Evolutionary conservation across 2,888 invertebrate species (phyloP), one percentile per base, ranked within the genome.

Genomic region (Callyntrura guangdongensis): DNA sequence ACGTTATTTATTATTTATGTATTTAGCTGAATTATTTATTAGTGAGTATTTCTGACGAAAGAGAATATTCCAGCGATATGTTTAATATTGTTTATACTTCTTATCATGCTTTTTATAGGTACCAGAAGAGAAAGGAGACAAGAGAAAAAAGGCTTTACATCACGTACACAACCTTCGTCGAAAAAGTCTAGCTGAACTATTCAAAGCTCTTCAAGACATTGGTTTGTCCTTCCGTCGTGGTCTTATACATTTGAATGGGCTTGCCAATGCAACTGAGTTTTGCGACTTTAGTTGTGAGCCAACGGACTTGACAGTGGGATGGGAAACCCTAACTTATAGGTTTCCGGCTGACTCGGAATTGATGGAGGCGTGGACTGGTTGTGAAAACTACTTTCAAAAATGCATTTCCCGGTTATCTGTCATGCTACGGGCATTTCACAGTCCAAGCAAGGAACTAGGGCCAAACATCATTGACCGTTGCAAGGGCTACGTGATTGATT

Each of bases 171-270:
- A 97, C 94, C 97, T 97, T 94, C 99, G 98, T 95, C 97, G 97
- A 47, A 97, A 98, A 95, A 97, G 97, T 0, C 95, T 99, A 0
- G 96, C 98, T 0, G 98, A 98, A 95, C 95, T 99, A 69, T 99
- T 99, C 95, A 98, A 97, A 94, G 96, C 96, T 27, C 95, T 99
- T 0, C 95, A 96, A 0, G 64, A 82, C 12, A 96, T 97, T 92
- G 98, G 98, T 0, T 95, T 99, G 0, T 98, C 97, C 67, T 98
- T 97, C 94, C 96, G 97, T 91, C 96, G 97, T 0, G 99, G 99
- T 0, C 95, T 97, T 8, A 94, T 94, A 11, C 91, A 93, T 61
- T 93, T 94, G 49, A 92, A 94, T 17, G 91, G 92, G 77, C 92
- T 94, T 74, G 92, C 94, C 22, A 90, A 94, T 22, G 93, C 94